Evolutionary conservation across 1,140 invertebrate species (phyloP).

Genomic region (Heterodera schachtii): DNA sequence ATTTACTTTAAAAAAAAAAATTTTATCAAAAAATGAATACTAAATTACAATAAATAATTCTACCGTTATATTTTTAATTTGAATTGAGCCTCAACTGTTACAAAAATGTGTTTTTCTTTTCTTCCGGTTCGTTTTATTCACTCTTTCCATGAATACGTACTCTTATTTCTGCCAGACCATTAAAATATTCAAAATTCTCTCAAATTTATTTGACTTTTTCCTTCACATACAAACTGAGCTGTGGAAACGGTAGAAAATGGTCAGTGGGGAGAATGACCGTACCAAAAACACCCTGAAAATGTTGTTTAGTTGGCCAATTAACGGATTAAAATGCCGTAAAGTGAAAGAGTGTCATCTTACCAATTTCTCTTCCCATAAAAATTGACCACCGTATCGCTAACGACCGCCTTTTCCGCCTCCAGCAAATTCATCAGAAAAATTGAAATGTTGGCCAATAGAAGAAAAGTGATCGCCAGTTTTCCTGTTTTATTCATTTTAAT

Average conservation of each 20-base stretch:
- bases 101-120: too few species aligned
- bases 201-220: not conserved
- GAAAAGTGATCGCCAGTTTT: constrained; percentile 47
- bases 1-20: too few species aligned
- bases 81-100: too few species aligned
- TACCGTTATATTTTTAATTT: too few species aligned
- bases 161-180: constrained; percentile 58
- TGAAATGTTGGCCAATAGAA: constrained; percentile 62
- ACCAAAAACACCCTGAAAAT: constrained; percentile 57
- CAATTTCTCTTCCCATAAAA: constrained; percentile 63
- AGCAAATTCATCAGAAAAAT: constrained; percentile 66
- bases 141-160: constrained; percentile 59
- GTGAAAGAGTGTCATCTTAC: too few species aligned
- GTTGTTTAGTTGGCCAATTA: not conserved
- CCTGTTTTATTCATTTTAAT: not conserved
- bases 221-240: constrained; percentile 55
- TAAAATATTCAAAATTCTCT: not conserved
- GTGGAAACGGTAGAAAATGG: constrained; percentile 65
- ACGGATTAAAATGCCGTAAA: not conserved
- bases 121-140: too few species aligned
- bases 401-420: constrained; percentile 58
- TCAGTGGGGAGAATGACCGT: constrained; percentile 58
- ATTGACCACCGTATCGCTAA: constrained; percentile 58
- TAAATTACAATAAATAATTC: too few species aligned
- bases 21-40: too few species aligned